Evolutionary conservation across 2,888 invertebrate genomes (phyloP), one percentile per base, ranked within the genome.

Genomic region (Bimastos eiseni): DNA sequence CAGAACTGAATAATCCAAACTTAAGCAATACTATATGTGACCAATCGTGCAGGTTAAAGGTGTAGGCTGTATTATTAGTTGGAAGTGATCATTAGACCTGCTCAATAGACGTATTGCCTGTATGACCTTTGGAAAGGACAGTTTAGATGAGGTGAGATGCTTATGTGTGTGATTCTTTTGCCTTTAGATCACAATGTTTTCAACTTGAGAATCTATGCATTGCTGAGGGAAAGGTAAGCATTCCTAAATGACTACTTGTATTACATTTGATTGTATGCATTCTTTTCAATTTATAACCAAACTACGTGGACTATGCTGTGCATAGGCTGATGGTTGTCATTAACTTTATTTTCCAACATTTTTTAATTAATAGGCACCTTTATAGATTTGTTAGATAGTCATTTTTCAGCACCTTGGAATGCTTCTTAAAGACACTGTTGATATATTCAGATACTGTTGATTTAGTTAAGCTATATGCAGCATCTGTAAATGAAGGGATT

Each of bases 391-490:
- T 30, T n/a, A 70, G 30, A 70, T 70, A 49, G 70, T n/a, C 30
- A 70, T 70, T 49, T 17, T 49, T 24, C 24, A 70, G 70, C 70
- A 70, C 30, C 11, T 70, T 70, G 1, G n/a, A n/a, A 4, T 55
- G 55, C 70, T 70, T 30, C 70, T n/a, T 70, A 70, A 70, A 70
- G 70, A n/a, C 70, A 70, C 70, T 70, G 70, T n/a, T n/a, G 30
- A 70, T n/a, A 70, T 70, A 70, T 70, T 70, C 55, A 55, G 55
- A 30, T 30, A 70, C 70, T 89, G n/a, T 37, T 86, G 33, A 96
- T 96, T 89, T 94, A 97, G 97, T 97, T 92, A 96, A 95, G 90
- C 95, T 98, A 92, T 98, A 98, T 8, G 95, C 95, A 91, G 96
- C 97, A 3, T 95, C 95, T 55, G 97, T 97, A 95, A 96, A 97